Percentiles rank a stretch among this genome's conserved stretches.
phyloP scores from a whole-genome alignment of 1,140 invertebrate species.

The Stenopsyche tienmushanensis region DNA sequence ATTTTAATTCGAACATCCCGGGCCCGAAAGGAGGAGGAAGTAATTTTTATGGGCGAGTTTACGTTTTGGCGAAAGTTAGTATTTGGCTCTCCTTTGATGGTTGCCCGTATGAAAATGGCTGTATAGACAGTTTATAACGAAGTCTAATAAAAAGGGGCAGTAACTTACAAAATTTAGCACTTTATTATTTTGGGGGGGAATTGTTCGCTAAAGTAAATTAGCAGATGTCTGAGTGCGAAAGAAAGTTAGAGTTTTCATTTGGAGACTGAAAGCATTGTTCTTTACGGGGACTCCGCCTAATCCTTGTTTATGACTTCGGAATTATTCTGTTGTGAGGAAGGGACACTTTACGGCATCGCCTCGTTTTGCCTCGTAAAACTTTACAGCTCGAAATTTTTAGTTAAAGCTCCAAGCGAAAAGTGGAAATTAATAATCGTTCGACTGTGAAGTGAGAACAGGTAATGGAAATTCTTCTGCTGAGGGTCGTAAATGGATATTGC shows the following conservation, averaged over 20 bases:
- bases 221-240: neutral
- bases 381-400: constrained; percentile 16
- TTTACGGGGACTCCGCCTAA: neutral
- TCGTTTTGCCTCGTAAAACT: constrained; percentile 13
- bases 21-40: neutral
- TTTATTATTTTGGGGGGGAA: neutral
- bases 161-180: neutral
- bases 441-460: neutral
- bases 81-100: neutral
- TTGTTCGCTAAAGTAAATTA: neutral
- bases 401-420: neutral
- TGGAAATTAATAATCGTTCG: constrained; percentile 12
- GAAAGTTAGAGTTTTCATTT: constrained; percentile 2
- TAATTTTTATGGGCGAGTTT: neutral
- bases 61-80: neutral
- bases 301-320: constrained; percentile 9
- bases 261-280: neutral
- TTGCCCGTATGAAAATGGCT: neutral
- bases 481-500: neutral
- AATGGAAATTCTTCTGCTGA: neutral
- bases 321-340: constrained; percentile 1
- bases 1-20: no score
- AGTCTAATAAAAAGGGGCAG: neutral
- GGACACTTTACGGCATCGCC: constrained; percentile 6
- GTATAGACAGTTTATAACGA: neutral